Evolutionary conservation across 2,113 vertebrate species (phyloP).

Genomic region (Daboia siamensis): DNA sequence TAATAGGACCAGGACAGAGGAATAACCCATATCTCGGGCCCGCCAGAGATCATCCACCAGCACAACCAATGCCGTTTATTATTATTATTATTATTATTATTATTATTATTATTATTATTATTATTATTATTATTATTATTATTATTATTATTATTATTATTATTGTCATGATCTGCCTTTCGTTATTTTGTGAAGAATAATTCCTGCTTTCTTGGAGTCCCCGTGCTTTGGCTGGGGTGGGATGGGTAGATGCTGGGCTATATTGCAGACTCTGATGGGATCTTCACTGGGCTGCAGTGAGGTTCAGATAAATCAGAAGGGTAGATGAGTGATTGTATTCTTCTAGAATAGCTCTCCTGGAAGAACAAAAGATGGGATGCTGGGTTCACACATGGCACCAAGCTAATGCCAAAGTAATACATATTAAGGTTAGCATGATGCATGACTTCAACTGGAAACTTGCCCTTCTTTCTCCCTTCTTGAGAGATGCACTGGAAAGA

Average conservation of each 20-base stretch:
- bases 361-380: neutral
- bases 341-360: neutral
- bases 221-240: neutral
- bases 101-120: no score
- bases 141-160: no score
- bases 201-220: neutral
- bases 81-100: no score
- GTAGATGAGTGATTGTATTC: neutral
- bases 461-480: conserved; percentile 16
- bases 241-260: neutral
- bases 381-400: neutral
- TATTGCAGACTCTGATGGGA: neutral
- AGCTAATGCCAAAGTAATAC: neutral
- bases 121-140: no score
- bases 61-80: no score
- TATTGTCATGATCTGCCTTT: neutral
- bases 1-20: no score
- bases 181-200: neutral
- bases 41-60: no score
- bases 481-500: neutral
- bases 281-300: neutral
- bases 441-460: neutral
- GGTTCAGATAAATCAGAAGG: neutral
- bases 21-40: no score
- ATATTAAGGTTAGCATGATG: neutral